phyloP scores from a whole-genome alignment of 2,888 invertebrate species.

The Nomada ruficornis region DNA sequence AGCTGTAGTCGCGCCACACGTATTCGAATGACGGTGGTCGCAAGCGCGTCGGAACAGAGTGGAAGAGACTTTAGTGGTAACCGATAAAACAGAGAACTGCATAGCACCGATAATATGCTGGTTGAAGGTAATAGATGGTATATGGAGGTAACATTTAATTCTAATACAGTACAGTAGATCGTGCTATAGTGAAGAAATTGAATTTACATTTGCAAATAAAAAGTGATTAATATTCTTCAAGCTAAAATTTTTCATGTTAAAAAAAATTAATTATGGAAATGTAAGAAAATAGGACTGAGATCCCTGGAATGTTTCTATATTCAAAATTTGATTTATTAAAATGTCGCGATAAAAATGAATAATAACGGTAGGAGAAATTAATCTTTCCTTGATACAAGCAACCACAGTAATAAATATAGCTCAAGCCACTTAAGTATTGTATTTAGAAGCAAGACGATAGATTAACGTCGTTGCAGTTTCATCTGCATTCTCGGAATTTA shows the following conservation, averaged over 20 bases:
- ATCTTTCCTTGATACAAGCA: background rate
- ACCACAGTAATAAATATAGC: background rate
- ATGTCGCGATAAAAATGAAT: background rate
- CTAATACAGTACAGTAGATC: conserved; percentile 20
- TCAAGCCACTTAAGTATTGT: conserved; percentile 3
- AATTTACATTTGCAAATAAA: background rate
- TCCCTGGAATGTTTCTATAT: background rate
- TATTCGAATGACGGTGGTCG: conserved; percentile 26
- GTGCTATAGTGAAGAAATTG: conserved; percentile 24
- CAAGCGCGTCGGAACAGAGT: background rate
- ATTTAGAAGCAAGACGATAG: background rate
- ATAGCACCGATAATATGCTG: conserved; percentile 39
- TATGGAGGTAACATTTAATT: background rate
- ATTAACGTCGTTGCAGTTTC: conserved; percentile 31
- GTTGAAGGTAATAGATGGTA: conserved; percentile 13
- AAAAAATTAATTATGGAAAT: background rate
- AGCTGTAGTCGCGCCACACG: conserved; percentile 47
- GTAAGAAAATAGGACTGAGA: background rate
- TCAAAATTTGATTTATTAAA: background rate
- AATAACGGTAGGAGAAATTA: conserved; percentile 8
- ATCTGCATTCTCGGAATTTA: conserved; percentile 51
- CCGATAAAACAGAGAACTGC: conserved; percentile 43
- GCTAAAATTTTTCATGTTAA: no score
- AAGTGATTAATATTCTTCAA: background rate
- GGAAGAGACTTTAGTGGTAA: conserved; percentile 4